phyloP scores from a whole-genome alignment of 2,797 vertebrate species.

The Acanthurus leucopareius region DNA sequence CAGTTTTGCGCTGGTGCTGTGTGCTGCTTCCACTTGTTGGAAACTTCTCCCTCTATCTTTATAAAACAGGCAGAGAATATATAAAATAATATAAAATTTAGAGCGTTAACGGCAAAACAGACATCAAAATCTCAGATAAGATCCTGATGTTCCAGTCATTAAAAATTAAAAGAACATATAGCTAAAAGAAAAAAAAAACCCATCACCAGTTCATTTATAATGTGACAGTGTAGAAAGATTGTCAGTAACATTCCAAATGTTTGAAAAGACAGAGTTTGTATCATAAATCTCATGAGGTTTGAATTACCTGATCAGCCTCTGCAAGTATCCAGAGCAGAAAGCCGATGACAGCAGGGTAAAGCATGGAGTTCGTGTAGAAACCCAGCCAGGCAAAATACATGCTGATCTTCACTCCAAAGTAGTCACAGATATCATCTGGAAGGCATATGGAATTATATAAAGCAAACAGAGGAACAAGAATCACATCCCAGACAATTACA shows the following conservation, averaged over 20 bases:
- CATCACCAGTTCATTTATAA: not conserved
- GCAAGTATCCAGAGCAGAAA: slow-evolving; percentile 94
- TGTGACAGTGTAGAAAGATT: not conserved
- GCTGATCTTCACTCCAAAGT: slow-evolving; percentile 95
- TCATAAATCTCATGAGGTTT: not conserved
- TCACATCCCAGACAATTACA: not conserved
- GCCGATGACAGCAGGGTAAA: slow-evolving; percentile 93
- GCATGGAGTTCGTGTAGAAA: slow-evolving; percentile 95
- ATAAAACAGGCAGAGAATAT: not conserved
- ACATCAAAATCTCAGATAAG: not conserved
- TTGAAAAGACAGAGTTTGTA: not conserved
- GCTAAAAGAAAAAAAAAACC: not conserved
- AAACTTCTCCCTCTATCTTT: not conserved
- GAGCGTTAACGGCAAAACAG: not conserved
- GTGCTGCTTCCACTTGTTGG: not conserved
- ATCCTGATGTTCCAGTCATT: not conserved
- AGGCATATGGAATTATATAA: not conserved
- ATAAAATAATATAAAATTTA: not conserved
- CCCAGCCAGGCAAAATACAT: slow-evolving; percentile 97
- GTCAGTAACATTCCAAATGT: not conserved
- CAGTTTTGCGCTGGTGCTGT: not conserved
- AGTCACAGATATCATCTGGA: slow-evolving; percentile 94
- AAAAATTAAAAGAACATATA: not conserved
- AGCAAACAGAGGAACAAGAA: not conserved
- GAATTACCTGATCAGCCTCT: slow-evolving; percentile 90